These are phyloP conservation scores for Ptychochromis oligacanthus DNA, from an alignment of 2,113 vertebrate genomes.

Conservation along the genomic window DNA sequence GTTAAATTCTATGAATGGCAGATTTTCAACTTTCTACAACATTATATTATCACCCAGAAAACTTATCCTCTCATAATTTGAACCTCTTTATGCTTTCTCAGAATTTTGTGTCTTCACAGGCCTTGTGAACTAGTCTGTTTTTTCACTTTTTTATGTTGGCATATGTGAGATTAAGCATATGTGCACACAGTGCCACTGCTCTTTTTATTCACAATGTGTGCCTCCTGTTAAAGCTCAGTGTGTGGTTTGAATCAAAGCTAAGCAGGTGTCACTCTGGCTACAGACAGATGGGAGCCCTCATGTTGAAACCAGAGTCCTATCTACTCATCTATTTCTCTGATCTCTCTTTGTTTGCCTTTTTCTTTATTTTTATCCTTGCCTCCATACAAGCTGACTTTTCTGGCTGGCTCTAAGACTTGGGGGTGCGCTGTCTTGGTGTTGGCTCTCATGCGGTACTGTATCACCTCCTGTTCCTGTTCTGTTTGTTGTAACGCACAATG, in stretches of 20 bases:
- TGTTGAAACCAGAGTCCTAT: conserved; percentile 36
- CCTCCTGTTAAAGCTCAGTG: conserved; percentile 25
- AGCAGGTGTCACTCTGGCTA: conserved; percentile 41
- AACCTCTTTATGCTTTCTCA: not conserved
- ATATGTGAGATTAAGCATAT: conserved; percentile 25
- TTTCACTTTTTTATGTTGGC: conserved; percentile 1
- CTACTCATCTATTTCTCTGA: conserved; percentile 47
- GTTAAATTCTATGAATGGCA: not conserved
- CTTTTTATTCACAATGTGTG: not conserved
- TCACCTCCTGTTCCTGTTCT: not conserved
- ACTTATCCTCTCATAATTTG: not conserved
- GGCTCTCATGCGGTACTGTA: not conserved
- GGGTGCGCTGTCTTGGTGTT: not conserved
- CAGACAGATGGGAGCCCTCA: conserved; percentile 48
- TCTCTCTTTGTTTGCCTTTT: conserved; percentile 14
- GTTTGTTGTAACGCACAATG: not conserved
- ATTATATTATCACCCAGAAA: not conserved
- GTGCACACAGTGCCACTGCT: not conserved
- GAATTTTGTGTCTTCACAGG: not conserved
- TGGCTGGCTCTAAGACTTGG: not conserved
- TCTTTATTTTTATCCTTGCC: not conserved
- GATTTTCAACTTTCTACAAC: not conserved
- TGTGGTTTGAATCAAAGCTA: conserved; percentile 46
- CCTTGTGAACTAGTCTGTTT: not conserved
- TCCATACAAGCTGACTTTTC: conserved; percentile 8